phyloP scores from a whole-genome alignment of 2,113 vertebrate genomes.

The Puntigrus tetrazona region DNA sequence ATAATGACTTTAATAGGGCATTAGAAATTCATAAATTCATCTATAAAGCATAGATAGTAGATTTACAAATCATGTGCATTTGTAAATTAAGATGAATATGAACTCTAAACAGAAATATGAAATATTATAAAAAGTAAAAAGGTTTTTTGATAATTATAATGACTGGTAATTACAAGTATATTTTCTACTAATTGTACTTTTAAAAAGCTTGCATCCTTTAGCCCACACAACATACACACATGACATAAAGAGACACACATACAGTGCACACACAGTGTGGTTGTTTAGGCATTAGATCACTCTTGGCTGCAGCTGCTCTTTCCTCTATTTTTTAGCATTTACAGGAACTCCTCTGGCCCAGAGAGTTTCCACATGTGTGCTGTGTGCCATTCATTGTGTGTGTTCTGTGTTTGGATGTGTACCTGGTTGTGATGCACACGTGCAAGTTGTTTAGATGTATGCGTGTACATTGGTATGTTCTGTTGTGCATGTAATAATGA shows the following conservation, averaged over 20 bases:
- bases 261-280: background rate
- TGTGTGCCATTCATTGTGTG: constrained; percentile 11
- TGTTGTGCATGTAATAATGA: background rate
- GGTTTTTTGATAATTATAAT: background rate
- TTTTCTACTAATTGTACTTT: background rate
- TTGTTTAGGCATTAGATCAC: constrained; percentile 38
- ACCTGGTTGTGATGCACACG: background rate
- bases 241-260: background rate
- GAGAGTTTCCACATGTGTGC: constrained; percentile 18
- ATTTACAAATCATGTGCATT: background rate
- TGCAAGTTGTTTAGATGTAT: background rate
- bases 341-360: constrained; percentile 17
- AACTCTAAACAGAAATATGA: background rate
- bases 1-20: background rate
- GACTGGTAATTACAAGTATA: background rate
- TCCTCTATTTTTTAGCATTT: constrained; percentile 34
- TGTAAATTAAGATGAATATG: background rate
- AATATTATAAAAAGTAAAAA: background rate
- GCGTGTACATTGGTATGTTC: background rate
- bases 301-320: constrained; percentile 36
- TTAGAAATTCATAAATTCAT: background rate
- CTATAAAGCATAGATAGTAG: background rate
- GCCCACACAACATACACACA: constrained; percentile 9
- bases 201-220: background rate
- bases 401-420: background rate